Conservation (phyloP, 1,140 invertebrate genomes). For the Drosophila ercepeae region DNA sequence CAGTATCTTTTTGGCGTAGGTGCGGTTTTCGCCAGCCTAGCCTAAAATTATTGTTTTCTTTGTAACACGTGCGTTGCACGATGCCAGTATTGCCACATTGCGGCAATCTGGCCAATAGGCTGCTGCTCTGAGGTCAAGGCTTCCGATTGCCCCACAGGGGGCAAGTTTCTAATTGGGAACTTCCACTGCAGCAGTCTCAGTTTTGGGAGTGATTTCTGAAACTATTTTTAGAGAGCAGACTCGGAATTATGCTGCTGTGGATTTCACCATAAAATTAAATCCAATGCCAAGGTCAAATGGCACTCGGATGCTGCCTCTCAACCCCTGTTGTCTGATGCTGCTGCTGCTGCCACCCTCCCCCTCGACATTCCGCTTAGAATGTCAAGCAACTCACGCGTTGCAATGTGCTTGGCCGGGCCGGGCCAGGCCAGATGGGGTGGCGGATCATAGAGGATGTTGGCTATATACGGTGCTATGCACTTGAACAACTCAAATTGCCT, state of each 20-base stretch:
- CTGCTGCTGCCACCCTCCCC: neutral
- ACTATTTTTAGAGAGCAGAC: no score
- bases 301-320: conserved; percentile 44
- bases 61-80: conserved; percentile 40
- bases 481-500: conserved; percentile 66
- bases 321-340: no score
- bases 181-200: conserved; percentile 1
- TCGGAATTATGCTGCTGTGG: conserved; percentile 62
- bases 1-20: conserved; percentile 46
- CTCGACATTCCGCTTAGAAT: conserved; percentile 58
- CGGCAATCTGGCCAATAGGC: conserved; percentile 35
- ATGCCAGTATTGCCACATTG: conserved; percentile 15
- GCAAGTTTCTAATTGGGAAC: conserved; percentile 21
- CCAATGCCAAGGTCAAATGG: conserved; percentile 75
- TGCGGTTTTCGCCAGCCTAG: conserved; percentile 14
- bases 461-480: conserved; percentile 66
- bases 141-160: conserved; percentile 9
- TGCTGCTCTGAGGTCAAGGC: conserved; percentile 37
- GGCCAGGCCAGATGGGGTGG: conserved; percentile 15
- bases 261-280: conserved; percentile 76
- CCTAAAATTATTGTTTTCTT: neutral
- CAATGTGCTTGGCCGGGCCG: no score
- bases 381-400: conserved; percentile 73
- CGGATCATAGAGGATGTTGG: conserved; percentile 9
- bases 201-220: no score